Evolutionary conservation across 2,797 vertebrate species (phyloP).

Genomic region (Phataginus tetradactyla): DNA sequence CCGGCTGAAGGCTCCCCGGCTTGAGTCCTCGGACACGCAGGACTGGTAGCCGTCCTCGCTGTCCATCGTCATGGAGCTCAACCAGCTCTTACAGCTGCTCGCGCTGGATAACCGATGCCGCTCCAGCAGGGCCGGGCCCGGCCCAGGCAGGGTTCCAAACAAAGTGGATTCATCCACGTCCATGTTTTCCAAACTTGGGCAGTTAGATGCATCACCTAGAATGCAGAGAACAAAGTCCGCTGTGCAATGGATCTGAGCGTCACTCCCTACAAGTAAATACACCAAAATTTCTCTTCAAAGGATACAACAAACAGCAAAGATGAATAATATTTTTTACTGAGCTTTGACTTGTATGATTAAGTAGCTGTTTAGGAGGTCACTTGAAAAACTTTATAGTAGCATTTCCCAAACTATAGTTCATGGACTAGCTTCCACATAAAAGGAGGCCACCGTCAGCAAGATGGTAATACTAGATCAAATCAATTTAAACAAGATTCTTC

Average conservation of each 20-base stretch:
- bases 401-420: background rate
- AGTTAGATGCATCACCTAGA: conserved; percentile 88
- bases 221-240: conserved; percentile 4
- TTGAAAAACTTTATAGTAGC: background rate
- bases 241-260: background rate
- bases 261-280: background rate
- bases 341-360: background rate
- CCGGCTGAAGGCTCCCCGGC: conserved; percentile 86
- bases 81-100: conserved; percentile 91
- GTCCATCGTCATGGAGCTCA: conserved; percentile 91
- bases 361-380: background rate
- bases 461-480: background rate
- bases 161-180: conserved; percentile 82
- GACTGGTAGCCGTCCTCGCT: conserved; percentile 89
- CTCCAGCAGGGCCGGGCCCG: fast-evolving
- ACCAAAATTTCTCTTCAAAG: background rate
- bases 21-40: conserved; percentile 89
- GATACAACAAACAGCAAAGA: background rate
- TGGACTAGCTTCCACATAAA: background rate
- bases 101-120: conserved; percentile 90
- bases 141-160: background rate
- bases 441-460: background rate
- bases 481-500: background rate
- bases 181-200: conserved; percentile 65
- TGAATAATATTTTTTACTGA: background rate